A percentile compares a stretch with the other conserved stretches of the same genome.
Conservation (phyloP, 2,797 vertebrate species). For the Pipistrellus nathusii region DNA sequence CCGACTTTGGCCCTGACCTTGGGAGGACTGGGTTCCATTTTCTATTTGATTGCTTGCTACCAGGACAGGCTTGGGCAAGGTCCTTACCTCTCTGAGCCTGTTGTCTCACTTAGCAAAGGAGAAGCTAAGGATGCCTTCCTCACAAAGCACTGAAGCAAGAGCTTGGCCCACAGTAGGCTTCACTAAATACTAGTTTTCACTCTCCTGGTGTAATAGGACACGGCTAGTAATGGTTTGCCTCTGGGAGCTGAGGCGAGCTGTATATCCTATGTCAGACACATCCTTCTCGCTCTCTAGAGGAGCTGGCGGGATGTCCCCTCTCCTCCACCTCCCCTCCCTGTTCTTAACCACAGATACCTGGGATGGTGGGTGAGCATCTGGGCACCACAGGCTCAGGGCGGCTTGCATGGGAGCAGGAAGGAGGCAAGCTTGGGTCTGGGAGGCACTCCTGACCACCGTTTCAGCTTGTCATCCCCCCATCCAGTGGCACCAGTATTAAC, state of each 20-base stretch:
- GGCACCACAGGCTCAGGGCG: background rate
- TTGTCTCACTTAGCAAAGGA: background rate
- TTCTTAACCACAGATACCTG: background rate
- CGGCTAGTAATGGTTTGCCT: background rate
- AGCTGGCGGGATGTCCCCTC: background rate
- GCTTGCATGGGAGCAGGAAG: background rate
- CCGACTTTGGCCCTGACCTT: background rate
- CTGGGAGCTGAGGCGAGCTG: background rate
- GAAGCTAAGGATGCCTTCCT: background rate
- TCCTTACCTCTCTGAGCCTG: background rate
- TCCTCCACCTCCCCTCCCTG: too few species aligned
- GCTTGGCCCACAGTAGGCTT: background rate
- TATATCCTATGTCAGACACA: fast-evolving
- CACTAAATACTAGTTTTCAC: background rate
- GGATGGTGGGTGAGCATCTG: background rate
- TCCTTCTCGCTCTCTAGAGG: background rate
- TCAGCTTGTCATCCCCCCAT: fast-evolving
- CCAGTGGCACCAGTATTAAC: background rate
- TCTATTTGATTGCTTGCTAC: background rate
- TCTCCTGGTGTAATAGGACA: background rate
- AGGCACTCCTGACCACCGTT: too few species aligned
- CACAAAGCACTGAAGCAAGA: background rate
- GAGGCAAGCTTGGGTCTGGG: fast-evolving
- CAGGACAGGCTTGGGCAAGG: background rate
- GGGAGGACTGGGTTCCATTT: background rate